Evolutionary conservation across 1,140 invertebrate genomes (phyloP).

Genomic region (Argopecten irradians): DNA sequence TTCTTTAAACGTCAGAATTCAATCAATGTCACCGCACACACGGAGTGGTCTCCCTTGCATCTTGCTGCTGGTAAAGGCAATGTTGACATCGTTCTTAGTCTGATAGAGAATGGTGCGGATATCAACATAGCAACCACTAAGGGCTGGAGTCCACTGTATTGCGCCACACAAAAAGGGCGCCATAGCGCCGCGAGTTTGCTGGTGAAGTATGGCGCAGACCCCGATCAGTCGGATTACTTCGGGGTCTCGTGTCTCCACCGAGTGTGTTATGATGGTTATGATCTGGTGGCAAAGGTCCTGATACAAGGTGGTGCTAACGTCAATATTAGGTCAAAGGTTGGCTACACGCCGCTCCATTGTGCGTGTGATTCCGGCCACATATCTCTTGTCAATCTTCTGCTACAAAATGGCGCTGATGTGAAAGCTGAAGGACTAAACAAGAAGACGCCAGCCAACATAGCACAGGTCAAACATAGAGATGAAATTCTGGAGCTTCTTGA

Average conservation of each 20-base stretch:
- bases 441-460: neutral
- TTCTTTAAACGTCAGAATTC: neutral
- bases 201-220: neutral
- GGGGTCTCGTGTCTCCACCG: constrained; percentile 1
- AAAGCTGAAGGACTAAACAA: neutral
- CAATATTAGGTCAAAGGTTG: constrained; percentile 26
- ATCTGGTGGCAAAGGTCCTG: neutral
- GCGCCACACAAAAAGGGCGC: neutral
- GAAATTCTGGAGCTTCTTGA: neutral
- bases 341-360: constrained; percentile 28
- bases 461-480: neutral
- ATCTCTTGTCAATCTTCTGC: neutral
- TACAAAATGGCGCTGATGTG: constrained; percentile 1
- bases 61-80: neutral
- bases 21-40: neutral
- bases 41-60: neutral
- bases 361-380: constrained; percentile 24
- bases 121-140: constrained; percentile 21
- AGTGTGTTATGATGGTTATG: constrained; percentile 14
- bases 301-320: neutral
- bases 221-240: neutral
- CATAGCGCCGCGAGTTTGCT: neutral
- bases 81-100: neutral
- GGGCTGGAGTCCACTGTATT: neutral
- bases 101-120: neutral